A percentile compares a stretch with the other conserved stretches of the same genome.
Evolutionary conservation across 2,888 invertebrate genomes (phyloP).

Genomic region (Drosophila nr. perissopoda): DNA sequence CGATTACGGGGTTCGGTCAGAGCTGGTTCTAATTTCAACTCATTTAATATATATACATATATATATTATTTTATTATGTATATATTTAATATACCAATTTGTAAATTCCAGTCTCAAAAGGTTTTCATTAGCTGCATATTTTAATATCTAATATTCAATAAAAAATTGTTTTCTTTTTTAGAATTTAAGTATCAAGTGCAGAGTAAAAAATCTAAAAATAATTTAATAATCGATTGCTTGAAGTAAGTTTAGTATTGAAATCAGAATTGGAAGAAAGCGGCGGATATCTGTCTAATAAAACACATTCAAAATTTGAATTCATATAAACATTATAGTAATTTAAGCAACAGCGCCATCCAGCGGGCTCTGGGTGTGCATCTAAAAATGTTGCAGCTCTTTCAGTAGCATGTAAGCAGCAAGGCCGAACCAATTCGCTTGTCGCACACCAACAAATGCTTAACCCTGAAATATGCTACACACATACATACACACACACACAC

Average conservation of each 20-base stretch:
- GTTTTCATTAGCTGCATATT: background rate
- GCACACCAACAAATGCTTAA: slow-evolving; percentile 36
- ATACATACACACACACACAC: background rate
- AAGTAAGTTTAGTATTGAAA: background rate
- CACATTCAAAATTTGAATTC: background rate
- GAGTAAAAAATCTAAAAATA: background rate
- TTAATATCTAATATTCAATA: background rate
- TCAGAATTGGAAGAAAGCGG: background rate
- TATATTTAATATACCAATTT: background rate
- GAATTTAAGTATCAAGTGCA: background rate
- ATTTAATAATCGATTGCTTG: background rate
- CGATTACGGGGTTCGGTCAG: background rate
- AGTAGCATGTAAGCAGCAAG: slow-evolving; percentile 10
- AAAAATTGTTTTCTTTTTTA: background rate
- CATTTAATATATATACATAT: background rate
- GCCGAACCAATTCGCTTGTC: slow-evolving; percentile 21
- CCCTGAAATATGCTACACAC: slow-evolving; percentile 42
- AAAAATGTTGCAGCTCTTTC: background rate
- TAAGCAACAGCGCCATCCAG: slow-evolving; percentile 40
- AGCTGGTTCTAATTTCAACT: background rate
- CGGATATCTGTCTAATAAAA: background rate
- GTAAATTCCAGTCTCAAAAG: background rate
- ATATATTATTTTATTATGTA: background rate
- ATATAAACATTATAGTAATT: background rate
- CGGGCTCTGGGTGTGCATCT: slow-evolving; percentile 8